Evolutionary conservation across 2,888 invertebrate species (phyloP).

Genomic region (Endomychus coccineus): DNA sequence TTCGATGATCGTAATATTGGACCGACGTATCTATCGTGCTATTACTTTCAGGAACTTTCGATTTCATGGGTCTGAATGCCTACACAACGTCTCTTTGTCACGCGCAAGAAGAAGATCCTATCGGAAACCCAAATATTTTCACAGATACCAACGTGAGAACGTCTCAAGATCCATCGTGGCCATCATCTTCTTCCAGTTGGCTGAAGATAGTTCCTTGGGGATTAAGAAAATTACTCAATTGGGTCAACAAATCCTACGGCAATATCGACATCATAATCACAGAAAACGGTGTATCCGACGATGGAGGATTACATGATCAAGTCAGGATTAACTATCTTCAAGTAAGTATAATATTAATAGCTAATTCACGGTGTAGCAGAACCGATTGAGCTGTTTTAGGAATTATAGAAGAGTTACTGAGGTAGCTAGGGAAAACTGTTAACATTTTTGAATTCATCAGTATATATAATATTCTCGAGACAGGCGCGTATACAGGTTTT

Average conservation of each 20-base stretch:
- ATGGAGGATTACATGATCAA: slow-evolving; percentile 45
- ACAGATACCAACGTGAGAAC: slow-evolving; percentile 10
- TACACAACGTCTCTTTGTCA: slow-evolving; percentile 49
- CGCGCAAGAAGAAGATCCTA: slow-evolving; percentile 39
- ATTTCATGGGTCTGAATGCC: slow-evolving; percentile 55
- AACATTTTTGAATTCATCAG: no score
- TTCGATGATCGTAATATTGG: no score
- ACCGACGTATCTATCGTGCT: no score
- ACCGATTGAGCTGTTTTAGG: slow-evolving; percentile 2
- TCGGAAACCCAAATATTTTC: slow-evolving; percentile 30
- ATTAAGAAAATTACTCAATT: slow-evolving; percentile 14
- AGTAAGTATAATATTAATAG: slow-evolving; percentile 31
- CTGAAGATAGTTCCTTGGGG: slow-evolving; percentile 15
- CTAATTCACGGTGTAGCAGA: no score
- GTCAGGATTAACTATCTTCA: slow-evolving; percentile 49
- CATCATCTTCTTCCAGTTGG: slow-evolving; percentile 5
- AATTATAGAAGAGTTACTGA: no score
- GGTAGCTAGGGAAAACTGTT: no score
- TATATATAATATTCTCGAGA: no score
- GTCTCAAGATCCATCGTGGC: slow-evolving; percentile 17
- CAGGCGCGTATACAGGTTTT: no score
- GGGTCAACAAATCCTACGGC: slow-evolving; percentile 10
- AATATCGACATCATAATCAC: slow-evolving; percentile 13
- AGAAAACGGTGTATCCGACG: slow-evolving; percentile 16
- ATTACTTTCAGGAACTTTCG: no score